phyloP scores from a whole-genome alignment of 2,888 invertebrate genomes.

The Tipula unca region DNA sequence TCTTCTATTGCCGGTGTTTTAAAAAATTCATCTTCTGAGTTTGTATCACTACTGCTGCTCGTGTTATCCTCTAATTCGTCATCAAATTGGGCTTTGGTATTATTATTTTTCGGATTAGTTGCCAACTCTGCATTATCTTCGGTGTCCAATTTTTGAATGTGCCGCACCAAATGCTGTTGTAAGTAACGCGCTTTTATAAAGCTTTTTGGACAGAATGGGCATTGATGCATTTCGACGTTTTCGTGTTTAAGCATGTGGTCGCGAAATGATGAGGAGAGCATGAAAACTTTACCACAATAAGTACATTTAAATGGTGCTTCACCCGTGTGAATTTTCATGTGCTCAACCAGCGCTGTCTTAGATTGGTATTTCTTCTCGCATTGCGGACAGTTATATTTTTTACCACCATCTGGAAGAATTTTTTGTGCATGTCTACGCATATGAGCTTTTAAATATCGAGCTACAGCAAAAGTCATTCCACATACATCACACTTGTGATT shows the following conservation, averaged over 20 bases:
- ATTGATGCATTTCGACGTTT: slow-evolving; percentile 15
- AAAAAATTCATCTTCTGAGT: background rate
- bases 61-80: background rate
- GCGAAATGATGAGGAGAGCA: background rate
- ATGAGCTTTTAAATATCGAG: slow-evolving; percentile 14
- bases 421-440: background rate
- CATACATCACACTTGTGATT: slow-evolving; percentile 4
- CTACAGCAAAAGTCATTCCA: background rate
- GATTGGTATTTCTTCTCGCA: slow-evolving; percentile 1
- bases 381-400: slow-evolving; percentile 1
- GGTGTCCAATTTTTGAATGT: slow-evolving; percentile 14
- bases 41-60: background rate
- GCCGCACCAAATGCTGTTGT: slow-evolving; percentile 9
- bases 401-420: background rate
- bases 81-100: background rate
- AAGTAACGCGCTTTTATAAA: slow-evolving; percentile 9
- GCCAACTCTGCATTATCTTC: background rate
- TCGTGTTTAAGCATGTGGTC: slow-evolving; percentile 16
- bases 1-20: background rate
- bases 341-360: background rate
- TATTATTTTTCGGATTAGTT: background rate
- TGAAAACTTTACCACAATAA: background rate
- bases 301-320: background rate
- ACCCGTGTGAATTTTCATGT: background rate
- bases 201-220: slow-evolving; percentile 16